Conservation (phyloP, 2,888 invertebrate species). For the Stenichneumon culpator region DNA sequence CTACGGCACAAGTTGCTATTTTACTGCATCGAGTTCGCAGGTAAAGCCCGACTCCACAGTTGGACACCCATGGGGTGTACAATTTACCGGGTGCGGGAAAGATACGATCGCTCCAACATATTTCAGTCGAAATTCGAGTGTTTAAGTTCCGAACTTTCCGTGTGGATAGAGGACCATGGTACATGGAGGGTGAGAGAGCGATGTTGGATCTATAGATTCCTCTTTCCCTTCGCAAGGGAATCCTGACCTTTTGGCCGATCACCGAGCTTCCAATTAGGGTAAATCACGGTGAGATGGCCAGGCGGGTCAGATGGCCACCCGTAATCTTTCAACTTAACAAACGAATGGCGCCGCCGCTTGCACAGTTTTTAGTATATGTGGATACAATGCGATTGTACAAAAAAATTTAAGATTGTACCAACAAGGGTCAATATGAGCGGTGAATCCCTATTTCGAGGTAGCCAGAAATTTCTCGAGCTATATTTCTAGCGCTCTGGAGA, state of each 20-base stretch:
- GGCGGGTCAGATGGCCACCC: too few species aligned
- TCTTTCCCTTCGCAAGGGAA: background rate
- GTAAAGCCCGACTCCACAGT: background rate
- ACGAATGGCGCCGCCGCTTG: too few species aligned
- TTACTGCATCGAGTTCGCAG: background rate
- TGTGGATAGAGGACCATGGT: background rate
- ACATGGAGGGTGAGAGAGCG: background rate
- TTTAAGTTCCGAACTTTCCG: conserved; percentile 66
- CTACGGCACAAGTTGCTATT: background rate
- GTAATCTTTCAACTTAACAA: too few species aligned
- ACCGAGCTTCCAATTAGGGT: conserved; percentile 8
- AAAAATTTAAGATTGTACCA: too few species aligned
- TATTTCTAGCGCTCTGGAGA: too few species aligned
- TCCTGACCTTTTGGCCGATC: background rate
- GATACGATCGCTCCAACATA: conserved; percentile 54
- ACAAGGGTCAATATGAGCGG: too few species aligned
- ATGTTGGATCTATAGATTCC: background rate
- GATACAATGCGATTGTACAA: too few species aligned
- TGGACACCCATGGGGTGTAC: background rate
- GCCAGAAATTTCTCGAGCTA: too few species aligned
- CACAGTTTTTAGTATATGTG: too few species aligned
- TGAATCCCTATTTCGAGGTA: too few species aligned
- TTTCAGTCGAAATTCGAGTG: conserved; percentile 66
- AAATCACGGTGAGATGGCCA: too few species aligned
- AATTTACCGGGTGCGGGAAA: background rate